Percentiles rank a stretch among this genome's conserved stretches.
Conservation (phyloP, 2,888 invertebrate species). For the Drosophila paranaensis region DNA sequence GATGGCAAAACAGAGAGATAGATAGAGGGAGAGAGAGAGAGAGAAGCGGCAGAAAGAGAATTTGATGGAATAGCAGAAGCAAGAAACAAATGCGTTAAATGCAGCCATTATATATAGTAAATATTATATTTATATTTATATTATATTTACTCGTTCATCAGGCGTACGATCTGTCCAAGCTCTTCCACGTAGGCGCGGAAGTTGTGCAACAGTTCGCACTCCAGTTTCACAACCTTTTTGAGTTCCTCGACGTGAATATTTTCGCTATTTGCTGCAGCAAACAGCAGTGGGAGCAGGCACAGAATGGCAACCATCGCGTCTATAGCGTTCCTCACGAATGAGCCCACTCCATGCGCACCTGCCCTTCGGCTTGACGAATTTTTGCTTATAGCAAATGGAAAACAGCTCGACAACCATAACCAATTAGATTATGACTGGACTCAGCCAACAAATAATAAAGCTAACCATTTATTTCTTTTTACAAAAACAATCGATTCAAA, state of each 20-base stretch:
- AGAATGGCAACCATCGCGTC: conserved; percentile 15
- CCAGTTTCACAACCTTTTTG: conserved; percentile 15
- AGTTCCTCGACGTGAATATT: conserved; percentile 1
- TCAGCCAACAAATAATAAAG: not conserved
- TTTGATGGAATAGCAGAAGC: too few species aligned
- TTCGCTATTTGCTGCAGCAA: not conserved
- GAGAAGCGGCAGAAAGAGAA: too few species aligned
- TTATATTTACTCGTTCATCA: conserved; percentile 36
- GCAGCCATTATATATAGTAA: too few species aligned
- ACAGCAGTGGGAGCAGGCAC: conserved; percentile 14
- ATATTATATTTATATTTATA: too few species aligned
- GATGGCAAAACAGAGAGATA: too few species aligned
- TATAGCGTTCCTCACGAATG: not conserved
- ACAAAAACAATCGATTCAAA: not conserved
- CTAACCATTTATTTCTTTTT: not conserved
- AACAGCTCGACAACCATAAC: not conserved
- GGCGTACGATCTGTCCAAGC: conserved; percentile 26
- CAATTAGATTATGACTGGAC: conserved; percentile 16
- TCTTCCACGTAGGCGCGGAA: conserved; percentile 25
- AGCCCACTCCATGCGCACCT: not conserved
- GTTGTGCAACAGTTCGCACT: conserved; percentile 16
- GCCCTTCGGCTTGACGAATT: not conserved
- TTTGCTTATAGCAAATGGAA: not conserved
- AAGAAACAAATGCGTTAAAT: too few species aligned
- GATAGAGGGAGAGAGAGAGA: too few species aligned